A percentile compares a stretch with the other conserved stretches of the same genome.
These are phyloP conservation scores for Uromys caudimaculatus DNA, from an alignment of 2,797 vertebrate species.

Conservation along the genomic window DNA sequence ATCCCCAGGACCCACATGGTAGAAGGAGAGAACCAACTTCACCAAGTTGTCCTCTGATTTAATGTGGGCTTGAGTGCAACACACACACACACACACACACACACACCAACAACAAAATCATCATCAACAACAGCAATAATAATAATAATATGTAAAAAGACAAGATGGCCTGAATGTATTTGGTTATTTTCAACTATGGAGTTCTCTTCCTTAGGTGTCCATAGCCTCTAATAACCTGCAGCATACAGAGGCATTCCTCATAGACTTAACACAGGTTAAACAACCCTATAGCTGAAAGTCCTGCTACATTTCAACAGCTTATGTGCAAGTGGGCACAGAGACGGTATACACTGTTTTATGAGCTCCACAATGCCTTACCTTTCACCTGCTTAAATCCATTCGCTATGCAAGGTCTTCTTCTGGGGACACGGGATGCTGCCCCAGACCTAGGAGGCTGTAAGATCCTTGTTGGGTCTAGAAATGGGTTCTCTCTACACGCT, in stretches of 20 bases:
- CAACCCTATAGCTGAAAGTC: neutral
- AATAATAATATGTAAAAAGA: neutral
- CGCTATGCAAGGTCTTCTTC: neutral
- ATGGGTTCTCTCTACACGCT: neutral
- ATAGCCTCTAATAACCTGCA: neutral
- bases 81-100: neutral
- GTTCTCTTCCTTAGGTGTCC: neutral
- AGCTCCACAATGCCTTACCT: neutral
- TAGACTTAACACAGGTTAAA: neutral
- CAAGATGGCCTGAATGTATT: neutral
- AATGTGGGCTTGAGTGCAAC: neutral
- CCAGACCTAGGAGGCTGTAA: neutral
- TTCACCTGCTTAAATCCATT: neutral
- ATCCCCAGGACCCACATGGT: too few relatives aligned
- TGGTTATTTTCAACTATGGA: neutral
- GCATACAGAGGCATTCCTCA: neutral
- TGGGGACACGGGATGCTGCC: neutral
- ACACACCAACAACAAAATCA: neutral
- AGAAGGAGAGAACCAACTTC: neutral
- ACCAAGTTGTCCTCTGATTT: neutral
- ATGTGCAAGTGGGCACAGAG: neutral
- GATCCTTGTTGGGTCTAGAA: neutral
- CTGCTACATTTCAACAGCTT: neutral
- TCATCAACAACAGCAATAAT: neutral
- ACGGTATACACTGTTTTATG: neutral